Evolutionary conservation across 2,888 invertebrate species (phyloP), one percentile per base, ranked within the genome.

Genomic region (Leucania comma): DNA sequence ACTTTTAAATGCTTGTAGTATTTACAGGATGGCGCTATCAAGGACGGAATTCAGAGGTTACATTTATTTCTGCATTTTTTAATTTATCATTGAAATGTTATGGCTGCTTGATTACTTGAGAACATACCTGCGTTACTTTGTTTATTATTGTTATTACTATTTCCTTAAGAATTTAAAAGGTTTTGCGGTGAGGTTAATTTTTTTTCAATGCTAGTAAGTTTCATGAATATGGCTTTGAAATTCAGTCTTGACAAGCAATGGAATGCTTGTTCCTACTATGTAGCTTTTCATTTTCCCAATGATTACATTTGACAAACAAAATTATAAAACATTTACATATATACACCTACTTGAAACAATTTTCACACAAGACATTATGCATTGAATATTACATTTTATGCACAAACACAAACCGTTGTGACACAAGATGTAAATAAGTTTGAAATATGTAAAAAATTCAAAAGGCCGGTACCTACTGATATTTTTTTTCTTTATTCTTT

Each of bases 351-450:
- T 50, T 26, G 26, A 24, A 32, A 26, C 3, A 32, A 35, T 50
- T 72, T n/a, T n/a, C n/a, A 26, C 14, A 38, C 14, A 42, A 32
- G 12, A 5, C 20, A 64, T 50, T 32, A 68, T 46, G 35, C 26
- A 26, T 42, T 32, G 0, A 48, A 48, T 50, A 29, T 10, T 22
- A 46, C 35, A 42, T 56, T 64, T 61, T 32, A 73, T 17, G 17
- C 14, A 68, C 8, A 46, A 29, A 50, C 12, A 48, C 50, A 29
- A 22, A 51, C 48, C 61, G 58, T 48, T 24, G 29, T 66, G 58
- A 50, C 53, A 53, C 29, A 58, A 54, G 20, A 61, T 61, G 32
- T 53, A 60, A 79, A 79, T 63, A 68, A 42, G 35, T 56, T 78
- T 62, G 17, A 67, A 54, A 29, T 62, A 71, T 61, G 24, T n/a